Evolutionary conservation across 2,888 invertebrate species (phyloP), one percentile per base, ranked within the genome.

Genomic region (Mantis religiosa): DNA sequence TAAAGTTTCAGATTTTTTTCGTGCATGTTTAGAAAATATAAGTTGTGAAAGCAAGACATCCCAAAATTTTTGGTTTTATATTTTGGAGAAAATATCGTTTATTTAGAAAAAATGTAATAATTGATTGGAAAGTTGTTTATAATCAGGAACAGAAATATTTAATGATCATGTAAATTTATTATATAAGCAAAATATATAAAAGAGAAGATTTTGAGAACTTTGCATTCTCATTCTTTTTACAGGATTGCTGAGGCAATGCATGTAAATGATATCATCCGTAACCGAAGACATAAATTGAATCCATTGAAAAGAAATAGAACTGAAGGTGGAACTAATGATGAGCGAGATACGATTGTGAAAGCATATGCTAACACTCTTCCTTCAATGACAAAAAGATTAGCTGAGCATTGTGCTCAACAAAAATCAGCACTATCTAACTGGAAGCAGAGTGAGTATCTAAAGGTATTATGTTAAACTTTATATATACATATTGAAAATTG

Each of bases 301-400:
- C 30, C 27, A n/a, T 41, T 90, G 90, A 87, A 87, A 47, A 89
- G 88, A 84, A 88, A 91, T 6, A 91, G 92, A 28, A 92, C 93
- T 89, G 92, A 89, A 92, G 87, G 82, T 27, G 82, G 82, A 41
- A 92, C 88, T 92, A 93, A 92, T n/a, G 82, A 82, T 92, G 94
- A 94, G 0, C 92, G 95, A 28, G 94, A 95, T 91, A 92, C 94
- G 1, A 92, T 95, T 4, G 94, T 95, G 0, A 94, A 94, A 14
- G 93, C 94, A 1, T 94, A 94, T 89, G 93, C 94, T 88, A 92
- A 93, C 0, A 92, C 94, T 0, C 92, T 95, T 83, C 95, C 95
- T 0, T 90, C 92, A 41, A 94, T 95, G 34, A 94, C 95, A 2
- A 92, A 91, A 88, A 92, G 92, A n/a, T 93, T 95, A 27, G 94